Base-by-base conservation (phyloP, 1,140 invertebrate species). In the Zaprionus inermis region DNA sequence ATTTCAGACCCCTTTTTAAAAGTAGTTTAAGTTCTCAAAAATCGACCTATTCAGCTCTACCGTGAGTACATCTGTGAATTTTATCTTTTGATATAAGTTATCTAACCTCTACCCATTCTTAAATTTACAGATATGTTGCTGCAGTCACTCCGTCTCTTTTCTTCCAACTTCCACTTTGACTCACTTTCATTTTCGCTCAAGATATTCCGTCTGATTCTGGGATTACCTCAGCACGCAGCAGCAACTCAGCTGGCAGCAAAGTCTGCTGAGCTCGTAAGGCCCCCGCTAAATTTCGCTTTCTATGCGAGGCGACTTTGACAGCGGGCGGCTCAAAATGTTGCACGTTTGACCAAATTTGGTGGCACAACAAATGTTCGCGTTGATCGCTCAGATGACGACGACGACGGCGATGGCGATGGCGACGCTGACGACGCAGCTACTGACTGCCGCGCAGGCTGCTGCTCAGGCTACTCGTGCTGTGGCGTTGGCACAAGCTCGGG, bases 331-430 rank as follows among this genome's bases (percentile, higher is more conserved):
- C 67, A 44, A 82, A 83, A 84, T 89, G 75, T 84, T 89, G 84
- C 84, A 89, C 84, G 84, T 89, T 89, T 89, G 84, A 84, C 84
- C 84, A 89, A 89, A 89, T 89, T 89, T 89, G 84, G 84, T 70
- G 63, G 65, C 73, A 78, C 58, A 74, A 61, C 58, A 63, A 52
- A 28, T 68, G 54, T 73, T 60, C 32, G 61, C 18, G 63, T 28
- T 57, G 55, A 72, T 46, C 63, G 59, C 46, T 72, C 54, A 38
- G 67, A 68, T 63, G 55, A 59, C 63, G 74, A 72, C 57, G 75
- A 46, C 52, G 74, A 75, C 66, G 74, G 69, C 57, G 71, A 46
- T 49, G 74, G 71, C 66, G 59, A 67, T 20, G 54, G 58, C 24
- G 28, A 14, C 20, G 54, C 28, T 38, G 66, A 59, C 49, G 56